These are phyloP conservation scores for Capitella teleta DNA, from an alignment of 1,140 invertebrate species.

Conservation along the genomic window DNA sequence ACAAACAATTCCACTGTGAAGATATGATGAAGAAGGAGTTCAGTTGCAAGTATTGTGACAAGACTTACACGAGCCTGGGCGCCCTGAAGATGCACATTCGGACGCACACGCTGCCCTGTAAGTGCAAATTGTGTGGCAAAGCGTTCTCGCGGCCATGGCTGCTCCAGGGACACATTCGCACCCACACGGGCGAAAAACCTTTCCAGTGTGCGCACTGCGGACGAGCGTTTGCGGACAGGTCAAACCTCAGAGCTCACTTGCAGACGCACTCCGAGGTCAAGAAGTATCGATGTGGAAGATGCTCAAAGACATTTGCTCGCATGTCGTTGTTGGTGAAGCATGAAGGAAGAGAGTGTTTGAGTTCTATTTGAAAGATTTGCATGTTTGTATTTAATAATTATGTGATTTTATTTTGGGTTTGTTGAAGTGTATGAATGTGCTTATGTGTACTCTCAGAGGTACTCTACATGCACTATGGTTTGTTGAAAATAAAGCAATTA, in stretches of 20 bases:
- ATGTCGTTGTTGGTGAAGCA: slow-evolving; percentile 94
- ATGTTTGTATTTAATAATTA: no score
- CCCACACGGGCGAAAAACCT: slow-evolving; percentile 72
- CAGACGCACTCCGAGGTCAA: slow-evolving; percentile 97
- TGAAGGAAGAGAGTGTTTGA: slow-evolving; percentile 72
- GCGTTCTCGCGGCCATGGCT: slow-evolving; percentile 94
- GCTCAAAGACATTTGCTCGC: slow-evolving; percentile 91
- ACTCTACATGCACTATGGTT: no score
- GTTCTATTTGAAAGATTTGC: no score
- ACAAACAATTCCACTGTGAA: slow-evolving; percentile 89
- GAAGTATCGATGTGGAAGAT: slow-evolving; percentile 85
- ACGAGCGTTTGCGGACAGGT: slow-evolving; percentile 89
- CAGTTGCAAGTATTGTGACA: slow-evolving; percentile 90
- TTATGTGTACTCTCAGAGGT: no score
- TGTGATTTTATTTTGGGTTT: no score
- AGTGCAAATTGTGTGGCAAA: slow-evolving; percentile 91
- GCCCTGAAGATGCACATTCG: slow-evolving; percentile 98
- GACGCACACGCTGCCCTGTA: slow-evolving; percentile 94
- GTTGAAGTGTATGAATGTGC: no score
- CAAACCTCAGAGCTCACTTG: slow-evolving; percentile 87
- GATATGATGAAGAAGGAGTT: slow-evolving; percentile 81
- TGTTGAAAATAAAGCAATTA: no score
- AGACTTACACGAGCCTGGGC: slow-evolving; percentile 86
- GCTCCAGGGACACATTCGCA: slow-evolving; percentile 56
- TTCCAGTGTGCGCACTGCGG: slow-evolving; percentile 91